phyloP scores from a whole-genome alignment of 1,140 invertebrate genomes.

The Ceratoteleas bidentatus region DNA sequence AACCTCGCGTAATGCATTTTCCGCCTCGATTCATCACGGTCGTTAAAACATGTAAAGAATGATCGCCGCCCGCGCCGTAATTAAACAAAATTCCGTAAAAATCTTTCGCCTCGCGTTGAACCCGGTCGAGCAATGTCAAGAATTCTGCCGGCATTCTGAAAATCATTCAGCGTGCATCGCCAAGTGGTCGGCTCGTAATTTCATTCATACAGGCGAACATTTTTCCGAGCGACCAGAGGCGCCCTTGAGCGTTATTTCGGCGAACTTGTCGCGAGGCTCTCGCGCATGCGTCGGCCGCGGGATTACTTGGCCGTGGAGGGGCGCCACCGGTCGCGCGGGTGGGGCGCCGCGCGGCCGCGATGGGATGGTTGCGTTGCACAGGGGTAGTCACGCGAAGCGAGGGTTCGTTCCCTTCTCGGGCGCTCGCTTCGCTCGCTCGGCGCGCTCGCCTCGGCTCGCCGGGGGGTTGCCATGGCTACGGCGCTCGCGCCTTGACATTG shows the following conservation, averaged over 20 bases:
- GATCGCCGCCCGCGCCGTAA: neutral
- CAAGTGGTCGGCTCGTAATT: conserved; percentile 49
- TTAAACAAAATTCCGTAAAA: conserved; percentile 3
- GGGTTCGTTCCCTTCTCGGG: conserved; percentile 70
- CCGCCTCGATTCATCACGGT: no score
- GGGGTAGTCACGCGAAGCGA: conserved; percentile 71
- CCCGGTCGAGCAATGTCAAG: conserved; percentile 21
- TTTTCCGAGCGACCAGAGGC: conserved; percentile 56
- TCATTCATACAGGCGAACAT: conserved; percentile 61
- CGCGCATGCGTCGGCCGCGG: conserved; percentile 44
- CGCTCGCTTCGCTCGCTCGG: conserved; percentile 69
- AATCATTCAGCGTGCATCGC: conserved; percentile 47
- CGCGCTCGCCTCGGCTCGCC: conserved; percentile 72
- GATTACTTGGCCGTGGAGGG: conserved; percentile 24
- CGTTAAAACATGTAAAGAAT: neutral
- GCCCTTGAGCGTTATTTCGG: conserved; percentile 54
- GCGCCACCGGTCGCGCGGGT: conserved; percentile 29
- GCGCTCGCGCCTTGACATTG: conserved; percentile 82
- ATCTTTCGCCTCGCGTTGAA: conserved; percentile 37
- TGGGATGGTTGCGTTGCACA: conserved; percentile 71
- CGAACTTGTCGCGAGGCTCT: conserved; percentile 27
- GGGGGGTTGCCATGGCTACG: conserved; percentile 80
- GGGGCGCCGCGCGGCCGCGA: conserved; percentile 13
- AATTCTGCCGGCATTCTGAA: conserved; percentile 36
- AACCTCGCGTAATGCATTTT: no score